Evolutionary conservation across 2,797 vertebrate genomes (phyloP).

Genomic region (Catharus ustulatus): DNA sequence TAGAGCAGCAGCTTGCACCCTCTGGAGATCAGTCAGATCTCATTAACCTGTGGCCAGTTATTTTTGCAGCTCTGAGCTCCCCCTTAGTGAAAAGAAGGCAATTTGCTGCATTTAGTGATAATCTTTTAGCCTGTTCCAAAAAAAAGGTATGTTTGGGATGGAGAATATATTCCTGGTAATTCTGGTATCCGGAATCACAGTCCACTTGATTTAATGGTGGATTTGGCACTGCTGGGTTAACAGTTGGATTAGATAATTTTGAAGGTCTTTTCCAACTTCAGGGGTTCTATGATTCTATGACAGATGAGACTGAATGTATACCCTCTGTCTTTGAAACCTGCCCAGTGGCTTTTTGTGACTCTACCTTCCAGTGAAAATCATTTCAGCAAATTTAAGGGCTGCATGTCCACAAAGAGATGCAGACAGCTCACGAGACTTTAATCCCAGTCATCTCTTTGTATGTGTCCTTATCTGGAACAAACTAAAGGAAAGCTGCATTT

Average conservation of each 20-base stretch:
- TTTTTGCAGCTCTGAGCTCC: not conserved
- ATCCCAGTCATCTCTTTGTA: constrained; percentile 7
- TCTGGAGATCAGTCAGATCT: constrained; percentile 55
- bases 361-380: not conserved
- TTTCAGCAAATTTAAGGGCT: not conserved
- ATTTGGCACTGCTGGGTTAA: not conserved
- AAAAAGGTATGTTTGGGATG: not conserved
- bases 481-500: constrained; percentile 6
- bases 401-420: constrained; percentile 5
- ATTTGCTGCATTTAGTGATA: constrained; percentile 5
- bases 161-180: not conserved
- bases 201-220: not conserved
- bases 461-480: not conserved
- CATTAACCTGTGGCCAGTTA: constrained; percentile 50
- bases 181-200: not conserved
- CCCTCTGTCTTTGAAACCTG: not conserved
- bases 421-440: not conserved
- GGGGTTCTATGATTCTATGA: not conserved
- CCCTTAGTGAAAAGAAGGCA: not conserved
- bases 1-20: constrained; percentile 37
- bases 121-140: constrained; percentile 1
- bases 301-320: not conserved
- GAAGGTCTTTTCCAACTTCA: not conserved
- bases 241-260: not conserved
- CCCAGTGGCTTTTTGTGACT: not conserved